Conservation (phyloP, 1,140 invertebrate species). For the Neotoxoptera formosana region DNA sequence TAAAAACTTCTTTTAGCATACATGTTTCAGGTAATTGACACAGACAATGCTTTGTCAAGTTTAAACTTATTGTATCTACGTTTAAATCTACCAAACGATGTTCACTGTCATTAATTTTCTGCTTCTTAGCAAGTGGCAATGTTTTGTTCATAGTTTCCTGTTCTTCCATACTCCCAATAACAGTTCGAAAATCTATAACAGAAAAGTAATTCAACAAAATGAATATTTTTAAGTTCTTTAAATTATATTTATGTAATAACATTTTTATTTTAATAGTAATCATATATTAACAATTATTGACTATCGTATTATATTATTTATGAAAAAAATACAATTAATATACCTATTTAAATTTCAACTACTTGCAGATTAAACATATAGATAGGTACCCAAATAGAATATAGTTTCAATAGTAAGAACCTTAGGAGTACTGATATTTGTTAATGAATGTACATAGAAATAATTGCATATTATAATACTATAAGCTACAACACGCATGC, state of each 20-base stretch:
- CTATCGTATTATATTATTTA: neutral
- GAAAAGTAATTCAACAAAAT: neutral
- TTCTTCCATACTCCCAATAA: constrained; percentile 39
- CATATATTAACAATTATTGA: neutral
- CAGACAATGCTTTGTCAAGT: constrained; percentile 53
- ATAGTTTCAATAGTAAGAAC: neutral
- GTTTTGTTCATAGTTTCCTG: constrained; percentile 53
- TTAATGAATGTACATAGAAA: neutral
- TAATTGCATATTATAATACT: neutral
- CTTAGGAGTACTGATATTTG: neutral
- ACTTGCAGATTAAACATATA: neutral
- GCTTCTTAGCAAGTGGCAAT: constrained; percentile 53
- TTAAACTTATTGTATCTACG: constrained; percentile 47
- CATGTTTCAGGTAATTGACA: constrained; percentile 47
- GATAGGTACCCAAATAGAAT: neutral
- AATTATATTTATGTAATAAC: neutral
- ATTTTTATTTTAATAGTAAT: neutral
- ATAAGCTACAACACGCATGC: no score
- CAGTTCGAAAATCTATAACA: neutral
- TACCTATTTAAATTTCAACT: neutral
- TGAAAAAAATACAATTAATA: neutral
- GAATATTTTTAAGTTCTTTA: neutral
- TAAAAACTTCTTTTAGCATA: constrained; percentile 40
- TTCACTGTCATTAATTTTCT: constrained; percentile 46
- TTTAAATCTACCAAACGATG: constrained; percentile 47